Evolutionary conservation across 2,113 vertebrate genomes (phyloP), one percentile per base, ranked within the genome.

Genomic region (Sorex araneus): DNA sequence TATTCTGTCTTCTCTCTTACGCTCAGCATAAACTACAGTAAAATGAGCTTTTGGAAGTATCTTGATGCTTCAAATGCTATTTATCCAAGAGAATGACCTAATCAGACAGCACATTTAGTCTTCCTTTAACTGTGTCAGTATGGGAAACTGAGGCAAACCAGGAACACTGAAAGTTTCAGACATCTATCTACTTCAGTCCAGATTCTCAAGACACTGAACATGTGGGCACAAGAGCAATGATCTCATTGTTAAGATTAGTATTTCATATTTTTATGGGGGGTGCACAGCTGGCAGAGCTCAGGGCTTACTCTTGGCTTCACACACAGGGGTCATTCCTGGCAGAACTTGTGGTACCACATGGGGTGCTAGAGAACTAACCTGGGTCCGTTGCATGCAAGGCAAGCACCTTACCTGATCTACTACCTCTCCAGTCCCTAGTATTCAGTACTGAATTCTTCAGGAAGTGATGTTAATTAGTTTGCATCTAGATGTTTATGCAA

Each of bases 21-120:
- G 47, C 54, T 95, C 4, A 30, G 5, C 3, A 36, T 30, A 34
- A 36, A 30, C 34, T 70, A 19, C 64, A 93, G 66, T 73, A 40
- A 74, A 91, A 90, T 69, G 30, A 11, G 34, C 40, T 50, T 87
- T 90, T 84, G 19, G 18, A 78, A 60, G 74, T 87, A 28, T 75
- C 3, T 18, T 50, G 66, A 50, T 79, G 54, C 32, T n/a, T 43
- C 36, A 85, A 45, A 91, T 84, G 19, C 74, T 80, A 90, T 21
- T 21, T 76, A n/a, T 67, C 21, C 13, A 21, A 50, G 30, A 77
- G 82, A 63, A 83, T 47, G 16, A 28, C n/a, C 30, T 75, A 8
- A 21, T 5, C 2, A 40, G 15, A 70, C n/a, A 57, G 12, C 4
- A 19, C 19, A 21, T 57, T 21, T 19, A 19, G 19, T 57, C 54